These are phyloP conservation scores for Mirza zaza DNA, from an alignment of 2,113 vertebrate species.

Conservation along the genomic window DNA sequence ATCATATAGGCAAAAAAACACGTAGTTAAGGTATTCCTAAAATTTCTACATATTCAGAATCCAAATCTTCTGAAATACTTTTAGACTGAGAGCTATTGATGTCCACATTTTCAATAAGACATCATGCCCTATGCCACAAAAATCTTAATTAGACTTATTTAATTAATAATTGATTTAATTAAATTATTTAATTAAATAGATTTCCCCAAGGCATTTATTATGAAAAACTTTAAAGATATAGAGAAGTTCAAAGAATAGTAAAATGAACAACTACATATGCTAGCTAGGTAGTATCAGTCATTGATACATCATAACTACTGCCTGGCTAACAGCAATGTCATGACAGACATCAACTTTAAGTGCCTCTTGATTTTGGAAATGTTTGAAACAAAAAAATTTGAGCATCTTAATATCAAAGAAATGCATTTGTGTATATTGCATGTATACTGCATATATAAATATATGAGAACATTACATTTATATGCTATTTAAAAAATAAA, in stretches of 20 bases:
- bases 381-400: not conserved
- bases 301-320: not conserved
- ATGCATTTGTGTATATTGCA: not conserved
- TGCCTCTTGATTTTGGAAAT: not conserved
- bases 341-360: not conserved
- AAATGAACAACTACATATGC: not conserved
- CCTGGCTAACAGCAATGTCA: not conserved
- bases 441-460: not conserved
- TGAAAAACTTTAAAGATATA: not conserved
- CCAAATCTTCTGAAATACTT: not conserved
- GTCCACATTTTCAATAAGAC: not conserved
- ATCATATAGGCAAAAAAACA: not conserved
- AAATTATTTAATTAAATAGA: not conserved
- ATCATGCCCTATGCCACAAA: not conserved
- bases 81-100: not conserved
- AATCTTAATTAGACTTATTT: not conserved
- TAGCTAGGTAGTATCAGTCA: not conserved
- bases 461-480: not conserved
- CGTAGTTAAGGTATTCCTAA: not conserved
- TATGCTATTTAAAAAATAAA: not conserved
- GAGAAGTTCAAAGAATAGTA: not conserved
- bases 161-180: not conserved
- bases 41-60: not conserved
- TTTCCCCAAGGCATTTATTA: not conserved
- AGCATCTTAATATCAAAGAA: not conserved